phyloP scores from a whole-genome alignment of 2,888 invertebrate genomes.

The Panzeria rudis region DNA sequence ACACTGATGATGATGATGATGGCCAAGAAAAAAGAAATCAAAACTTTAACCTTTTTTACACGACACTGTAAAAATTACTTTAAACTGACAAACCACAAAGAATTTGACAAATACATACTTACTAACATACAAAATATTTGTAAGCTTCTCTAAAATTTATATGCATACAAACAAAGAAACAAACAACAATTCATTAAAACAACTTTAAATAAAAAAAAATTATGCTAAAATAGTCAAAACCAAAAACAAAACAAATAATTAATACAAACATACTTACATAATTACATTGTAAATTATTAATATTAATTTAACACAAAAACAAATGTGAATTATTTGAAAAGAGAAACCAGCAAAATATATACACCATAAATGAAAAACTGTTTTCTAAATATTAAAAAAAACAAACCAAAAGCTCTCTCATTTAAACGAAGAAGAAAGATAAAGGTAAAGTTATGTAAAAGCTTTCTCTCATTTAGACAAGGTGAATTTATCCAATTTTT shows the following conservation, averaged over 20 bases:
- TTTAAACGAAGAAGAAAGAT: slow-evolving; percentile 1
- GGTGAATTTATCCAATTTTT: no score
- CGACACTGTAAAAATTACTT: slow-evolving; percentile 40
- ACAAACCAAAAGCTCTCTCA: slow-evolving; percentile 17
- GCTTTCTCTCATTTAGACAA: no score
- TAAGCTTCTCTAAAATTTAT: slow-evolving; percentile 51
- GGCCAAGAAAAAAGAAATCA: slow-evolving; percentile 27
- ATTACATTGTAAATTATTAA: slow-evolving; percentile 68
- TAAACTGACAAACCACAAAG: slow-evolving; percentile 2
- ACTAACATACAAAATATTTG: slow-evolving; percentile 4
- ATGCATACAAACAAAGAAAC: slow-evolving; percentile 38
- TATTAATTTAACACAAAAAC: slow-evolving; percentile 65
- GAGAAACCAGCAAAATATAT: slow-evolving; percentile 59
- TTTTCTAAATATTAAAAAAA: slow-evolving; percentile 68
- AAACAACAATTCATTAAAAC: slow-evolving; percentile 48
- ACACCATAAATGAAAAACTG: slow-evolving; percentile 67
- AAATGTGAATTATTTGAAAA: slow-evolving; percentile 58
- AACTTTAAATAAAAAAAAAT: slow-evolving; percentile 27
- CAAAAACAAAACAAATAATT: slow-evolving; percentile 40
- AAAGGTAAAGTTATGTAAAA: slow-evolving; percentile 33
- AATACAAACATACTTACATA: not conserved
- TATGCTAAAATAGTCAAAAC: slow-evolving; percentile 59
- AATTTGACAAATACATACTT: slow-evolving; percentile 13
- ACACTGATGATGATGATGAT: slow-evolving; percentile 27
- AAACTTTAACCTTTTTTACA: slow-evolving; percentile 28